Evolutionary conservation across 1,140 invertebrate species (phyloP), one percentile per base, ranked within the genome.

Genomic region (honey bee (Apis mellifera)): DNA sequence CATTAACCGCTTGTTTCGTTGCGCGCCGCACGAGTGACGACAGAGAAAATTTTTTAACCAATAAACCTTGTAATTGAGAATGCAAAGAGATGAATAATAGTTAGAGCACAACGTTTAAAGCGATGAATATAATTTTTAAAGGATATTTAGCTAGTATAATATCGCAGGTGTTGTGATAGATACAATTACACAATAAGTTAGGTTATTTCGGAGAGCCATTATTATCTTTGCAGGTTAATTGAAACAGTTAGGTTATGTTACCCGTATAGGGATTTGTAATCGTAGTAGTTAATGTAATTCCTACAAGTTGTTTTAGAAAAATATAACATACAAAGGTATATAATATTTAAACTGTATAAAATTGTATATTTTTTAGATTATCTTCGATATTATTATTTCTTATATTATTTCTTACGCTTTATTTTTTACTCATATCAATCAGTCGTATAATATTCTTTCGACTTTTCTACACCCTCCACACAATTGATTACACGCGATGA

Each of bases 1-100:
- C 60, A 87, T 87, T 88, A 88, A 86, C 86, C 86, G 78, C 86
- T 85, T 78, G 83, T 88, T 88, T 88, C 55, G 60, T 55, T 55
- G 52, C 64, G 7, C 32, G 32, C 32, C 32, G 42, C 57, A 65
- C 65, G 62, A 26, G 55, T 52, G 55, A 68, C 48, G 32, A 12
- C 21, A 57, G n/a, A 21, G 21, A 12, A 17, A 21, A 23, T 59
- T 66, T 70, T 54, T 68, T 26, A 50, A 32, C 19, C 17, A 60
- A 66, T 62, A 7, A 3, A 32, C 11, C 2, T 42, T 42, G 15
- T 64, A 42, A 23, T 21, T 21, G 32, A 17, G 12, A 19, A n/a
- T 4, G 9, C 23, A 54, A 52, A 8, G 3, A n/a, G 11, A 23
- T 9, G 12, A 50, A 12, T 2, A 52, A 64, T 23, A 9, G 21